Evolutionary conservation across 1,140 invertebrate species (phyloP), one percentile per base, ranked within the genome.

Genomic region (Lasaia peninsularis): DNA sequence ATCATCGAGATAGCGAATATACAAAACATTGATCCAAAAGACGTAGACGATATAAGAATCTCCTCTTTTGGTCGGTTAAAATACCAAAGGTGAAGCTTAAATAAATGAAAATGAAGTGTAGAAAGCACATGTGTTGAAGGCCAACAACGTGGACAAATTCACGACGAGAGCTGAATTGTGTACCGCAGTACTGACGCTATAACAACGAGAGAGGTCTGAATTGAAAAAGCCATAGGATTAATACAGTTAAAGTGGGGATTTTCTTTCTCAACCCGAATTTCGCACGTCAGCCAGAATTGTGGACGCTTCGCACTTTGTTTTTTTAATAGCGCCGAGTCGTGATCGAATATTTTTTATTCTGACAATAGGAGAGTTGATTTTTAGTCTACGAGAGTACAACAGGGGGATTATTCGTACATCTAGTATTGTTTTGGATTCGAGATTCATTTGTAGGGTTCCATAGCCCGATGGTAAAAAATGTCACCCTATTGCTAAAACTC

Each of bases 191-290:
- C 50, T 32, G 20, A 8, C 31, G 31, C 33, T 18, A 18, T 16
- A 57, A 48, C 18, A 49, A 49, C 33, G 60, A 32, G 64, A 63
- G 67, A 71, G 67, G 69, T 62, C 63, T 54, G 66, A 72, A 69
- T 75, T 48, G 40, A 65, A 69, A 71, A 71, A 73, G 63, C 66
- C 58, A 58, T 48, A 37, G 66, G 69, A 70, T 76, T 76, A 74
- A 68, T 63, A 59, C 62, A 64, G 67, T 73, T 73, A 65, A 69
- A 67, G 74, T 63, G 66, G 62, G 61, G 52, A 69, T 67, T 55
- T 55, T 55, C 53, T 55, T 55, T 40, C 60, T 56, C 44, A 49
- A 70, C 69, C 69, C 67, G 68, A 57, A 73, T 76, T 60, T 54
- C 31, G 56, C 44, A 32, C 53, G 35, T 52, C 40, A 24, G 21